phyloP scores from a whole-genome alignment of 2,797 vertebrate genomes.

The Chelidonichthys spinosus region DNA sequence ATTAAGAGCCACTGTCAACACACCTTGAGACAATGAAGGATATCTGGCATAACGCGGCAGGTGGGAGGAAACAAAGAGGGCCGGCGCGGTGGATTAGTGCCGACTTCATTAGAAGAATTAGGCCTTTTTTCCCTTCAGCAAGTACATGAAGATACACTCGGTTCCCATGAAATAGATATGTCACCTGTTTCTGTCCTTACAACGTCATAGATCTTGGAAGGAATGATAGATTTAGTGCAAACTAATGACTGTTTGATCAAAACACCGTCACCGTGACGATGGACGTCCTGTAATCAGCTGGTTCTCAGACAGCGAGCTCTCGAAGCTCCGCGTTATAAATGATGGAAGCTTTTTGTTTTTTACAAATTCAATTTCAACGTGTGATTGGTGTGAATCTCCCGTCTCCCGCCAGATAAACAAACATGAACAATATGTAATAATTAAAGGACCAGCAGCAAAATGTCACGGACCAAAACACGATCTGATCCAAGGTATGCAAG shows the following conservation, averaged over 20 bases:
- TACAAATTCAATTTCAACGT: no score
- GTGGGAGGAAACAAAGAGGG: slow-evolving; percentile 44
- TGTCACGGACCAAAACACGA: no score
- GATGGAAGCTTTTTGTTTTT: slow-evolving; percentile 57
- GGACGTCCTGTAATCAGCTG: slow-evolving; percentile 32
- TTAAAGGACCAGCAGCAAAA: no score
- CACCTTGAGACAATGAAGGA: slow-evolving; percentile 74
- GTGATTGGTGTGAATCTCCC: no score
- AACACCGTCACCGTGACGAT: slow-evolving; percentile 24
- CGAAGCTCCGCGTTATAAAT: slow-evolving; percentile 65
- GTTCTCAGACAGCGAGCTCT: slow-evolving; percentile 46
- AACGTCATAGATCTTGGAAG: slow-evolving; percentile 62
- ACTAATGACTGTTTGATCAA: slow-evolving; percentile 44
- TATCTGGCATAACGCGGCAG: slow-evolving; percentile 51
- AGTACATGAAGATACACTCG: slow-evolving; percentile 73
- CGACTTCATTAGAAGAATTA: slow-evolving; percentile 79
- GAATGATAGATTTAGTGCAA: slow-evolving; percentile 39
- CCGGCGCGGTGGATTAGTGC: slow-evolving; percentile 49
- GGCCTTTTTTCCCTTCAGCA: slow-evolving; percentile 67
- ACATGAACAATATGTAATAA: no score
- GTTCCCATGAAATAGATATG: slow-evolving; percentile 62
- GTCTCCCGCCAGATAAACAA: no score
- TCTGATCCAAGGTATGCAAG: no score
- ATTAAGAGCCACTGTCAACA: slow-evolving; percentile 78
- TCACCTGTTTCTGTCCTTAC: slow-evolving; percentile 36